Percentiles rank a stretch among this genome's conserved stretches.
phyloP scores from a whole-genome alignment of 2,113 vertebrate species.

The Apteryx mantelli region DNA sequence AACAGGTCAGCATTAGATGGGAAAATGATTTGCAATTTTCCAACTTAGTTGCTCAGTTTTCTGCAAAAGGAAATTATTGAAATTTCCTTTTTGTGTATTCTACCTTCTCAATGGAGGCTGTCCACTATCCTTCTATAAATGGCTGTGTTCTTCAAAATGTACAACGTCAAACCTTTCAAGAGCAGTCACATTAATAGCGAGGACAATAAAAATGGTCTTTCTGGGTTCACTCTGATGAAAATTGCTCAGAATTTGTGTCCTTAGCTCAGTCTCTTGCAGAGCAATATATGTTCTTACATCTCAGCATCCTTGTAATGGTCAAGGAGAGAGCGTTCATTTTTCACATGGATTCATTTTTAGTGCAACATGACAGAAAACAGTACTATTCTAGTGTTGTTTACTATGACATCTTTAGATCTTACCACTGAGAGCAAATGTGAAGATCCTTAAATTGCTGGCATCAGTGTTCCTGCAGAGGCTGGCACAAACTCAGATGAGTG shows the following conservation, averaged over 20 bases:
- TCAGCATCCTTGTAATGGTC: neutral
- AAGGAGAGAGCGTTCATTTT: neutral
- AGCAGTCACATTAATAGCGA: neutral
- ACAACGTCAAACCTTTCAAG: neutral
- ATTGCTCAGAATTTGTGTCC: conserved; percentile 18
- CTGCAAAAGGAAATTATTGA: neutral
- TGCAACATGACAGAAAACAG: neutral
- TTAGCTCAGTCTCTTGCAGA: neutral
- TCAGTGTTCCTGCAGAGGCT: conserved; percentile 62
- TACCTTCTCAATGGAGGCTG: neutral
- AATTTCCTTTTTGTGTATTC: neutral
- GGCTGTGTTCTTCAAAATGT: neutral
- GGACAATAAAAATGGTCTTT: conserved; percentile 7
- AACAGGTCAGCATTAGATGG: neutral
- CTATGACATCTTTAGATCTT: conserved; percentile 62
- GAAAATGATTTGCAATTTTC: neutral
- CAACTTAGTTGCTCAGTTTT: neutral
- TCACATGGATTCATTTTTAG: neutral
- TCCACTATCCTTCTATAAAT: neutral
- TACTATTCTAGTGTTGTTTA: conserved; percentile 23
- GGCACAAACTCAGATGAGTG: conserved; percentile 57
- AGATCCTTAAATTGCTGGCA: conserved; percentile 74
- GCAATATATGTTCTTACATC: neutral
- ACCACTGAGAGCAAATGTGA: conserved; percentile 67
- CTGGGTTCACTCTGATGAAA: conserved; percentile 6